Base-by-base conservation (phyloP, 2,888 invertebrate genomes). In the Morinoia aosen region DNA sequence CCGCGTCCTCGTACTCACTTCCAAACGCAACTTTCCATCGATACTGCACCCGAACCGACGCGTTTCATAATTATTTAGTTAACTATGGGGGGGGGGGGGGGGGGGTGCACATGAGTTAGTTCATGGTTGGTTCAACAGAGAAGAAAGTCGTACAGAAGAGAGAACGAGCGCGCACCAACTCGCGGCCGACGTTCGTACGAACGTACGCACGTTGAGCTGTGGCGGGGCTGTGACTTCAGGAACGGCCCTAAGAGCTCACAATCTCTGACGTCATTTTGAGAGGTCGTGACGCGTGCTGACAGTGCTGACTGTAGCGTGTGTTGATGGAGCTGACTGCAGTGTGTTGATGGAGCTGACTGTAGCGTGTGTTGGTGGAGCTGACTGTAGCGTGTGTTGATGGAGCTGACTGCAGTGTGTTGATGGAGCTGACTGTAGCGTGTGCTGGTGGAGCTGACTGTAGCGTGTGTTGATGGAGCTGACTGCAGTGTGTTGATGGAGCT, bases 251-350 rank as follows among this genome's bases (percentile, higher is more conserved):
- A 40, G 40, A 11, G 48, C 90, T 48, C 40, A 33, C 90, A 40
- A 48, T 76, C 90, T 39, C 39, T 90, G 90, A 90, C 90, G 90
- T 90, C 90, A 90, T 90, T 48, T 76, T 76, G 76, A 76, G 76
- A 76, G 76, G 76, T 76, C 76, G 76, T 40, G 90, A 39, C 40
- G 40, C 40, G 90, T 90, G 90, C 90, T 90, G 90, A 90, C 90
- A 40, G 90, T 40, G 90, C 90, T 90, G 90, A 90, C 90, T 39
- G 90, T 39, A 40, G 40, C 90, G 90, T 19, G 90, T 16, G 33
- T 3, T 76, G 76, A 76, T 33, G 14, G 40, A 40, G 90, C 90
- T 90, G 40, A 90, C 90, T 39, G 90, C 40, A 19, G 40, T 40
- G 90, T 19, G 90, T 5, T 90, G 90, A 90, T 39, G 39, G 40